Evolutionary conservation across 1,140 invertebrate genomes (phyloP).

Genomic region (Drosophila punjabiensis): DNA sequence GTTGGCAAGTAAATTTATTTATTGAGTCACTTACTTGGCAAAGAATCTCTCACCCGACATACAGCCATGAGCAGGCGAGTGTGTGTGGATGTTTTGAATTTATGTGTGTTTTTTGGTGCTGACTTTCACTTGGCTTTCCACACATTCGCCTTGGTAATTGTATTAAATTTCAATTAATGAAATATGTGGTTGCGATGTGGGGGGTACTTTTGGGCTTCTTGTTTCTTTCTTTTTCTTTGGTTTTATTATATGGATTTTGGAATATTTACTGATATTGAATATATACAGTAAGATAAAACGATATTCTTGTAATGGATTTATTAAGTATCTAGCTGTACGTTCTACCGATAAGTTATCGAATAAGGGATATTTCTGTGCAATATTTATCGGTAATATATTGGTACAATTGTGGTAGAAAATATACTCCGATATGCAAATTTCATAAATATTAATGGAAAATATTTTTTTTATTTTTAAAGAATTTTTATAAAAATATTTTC

Average conservation of each 20-base stretch:
- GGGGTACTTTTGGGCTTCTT: neutral
- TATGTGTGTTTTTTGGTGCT: constrained; percentile 57
- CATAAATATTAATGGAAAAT: too few species aligned
- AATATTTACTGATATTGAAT: too few species aligned
- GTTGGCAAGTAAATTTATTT: constrained; percentile 74
- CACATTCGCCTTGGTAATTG: constrained; percentile 64
- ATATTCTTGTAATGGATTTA: too few species aligned
- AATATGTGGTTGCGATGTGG: constrained; percentile 37
- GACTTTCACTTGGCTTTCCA: constrained; percentile 63
- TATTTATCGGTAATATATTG: too few species aligned
- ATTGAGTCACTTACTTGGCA: constrained; percentile 76
- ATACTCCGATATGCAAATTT: too few species aligned
- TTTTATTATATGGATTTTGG: neutral
- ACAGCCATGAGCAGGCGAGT: neutral
- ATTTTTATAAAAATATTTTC: neutral
- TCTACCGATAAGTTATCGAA: neutral
- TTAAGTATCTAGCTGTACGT: too few species aligned
- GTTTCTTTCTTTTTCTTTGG: neutral
- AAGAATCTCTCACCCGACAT: constrained; percentile 16
- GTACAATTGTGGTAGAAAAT: too few species aligned
- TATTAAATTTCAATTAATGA: constrained; percentile 82
- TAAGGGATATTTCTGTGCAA: too few species aligned
- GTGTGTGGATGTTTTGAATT: constrained; percentile 46
- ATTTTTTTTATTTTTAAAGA: too few species aligned
- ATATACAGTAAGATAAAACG: too few species aligned